Conservation (phyloP, 1,140 invertebrate genomes). For the Pollicipes pollicipes region DNA sequence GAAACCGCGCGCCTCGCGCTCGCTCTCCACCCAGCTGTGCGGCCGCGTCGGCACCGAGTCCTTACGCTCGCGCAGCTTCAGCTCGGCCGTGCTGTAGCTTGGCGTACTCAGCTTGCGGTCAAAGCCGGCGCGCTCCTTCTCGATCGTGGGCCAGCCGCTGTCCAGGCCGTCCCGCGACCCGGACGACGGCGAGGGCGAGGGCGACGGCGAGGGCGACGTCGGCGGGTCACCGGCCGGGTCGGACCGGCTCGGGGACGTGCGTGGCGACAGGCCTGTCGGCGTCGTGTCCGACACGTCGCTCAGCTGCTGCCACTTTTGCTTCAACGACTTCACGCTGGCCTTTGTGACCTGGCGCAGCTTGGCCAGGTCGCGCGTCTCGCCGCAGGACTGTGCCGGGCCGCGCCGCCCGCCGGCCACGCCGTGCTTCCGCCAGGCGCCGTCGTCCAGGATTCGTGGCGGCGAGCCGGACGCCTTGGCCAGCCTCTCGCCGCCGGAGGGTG, state of each 20-base stretch:
- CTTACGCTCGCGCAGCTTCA: slow-evolving; percentile 19
- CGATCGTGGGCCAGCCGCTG: background rate
- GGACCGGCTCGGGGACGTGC: no score
- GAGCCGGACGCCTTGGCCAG: no score
- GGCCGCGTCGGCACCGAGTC: slow-evolving; percentile 19
- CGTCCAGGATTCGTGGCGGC: background rate
- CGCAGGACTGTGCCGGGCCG: no score
- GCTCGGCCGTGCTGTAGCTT: slow-evolving; percentile 15
- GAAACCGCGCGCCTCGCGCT: no score
- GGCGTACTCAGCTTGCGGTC: slow-evolving; percentile 20
- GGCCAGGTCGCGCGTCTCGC: background rate
- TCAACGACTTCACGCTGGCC: background rate
- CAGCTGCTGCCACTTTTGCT: background rate
- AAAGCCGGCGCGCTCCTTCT: slow-evolving; percentile 6
- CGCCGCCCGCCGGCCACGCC: no score
- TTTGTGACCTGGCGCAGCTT: background rate
- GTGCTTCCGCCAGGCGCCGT: background rate
- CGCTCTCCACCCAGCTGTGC: slow-evolving; percentile 18
- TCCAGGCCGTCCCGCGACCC: slow-evolving; percentile 14
- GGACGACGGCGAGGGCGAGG: background rate
- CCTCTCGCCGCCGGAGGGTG: no score
- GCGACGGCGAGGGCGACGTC: background rate
- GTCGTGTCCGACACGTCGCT: background rate
- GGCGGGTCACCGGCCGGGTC: background rate
- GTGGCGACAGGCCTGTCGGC: no score